Conservation (phyloP, 2,797 vertebrate species). For the Gymnocypris eckloni region DNA sequence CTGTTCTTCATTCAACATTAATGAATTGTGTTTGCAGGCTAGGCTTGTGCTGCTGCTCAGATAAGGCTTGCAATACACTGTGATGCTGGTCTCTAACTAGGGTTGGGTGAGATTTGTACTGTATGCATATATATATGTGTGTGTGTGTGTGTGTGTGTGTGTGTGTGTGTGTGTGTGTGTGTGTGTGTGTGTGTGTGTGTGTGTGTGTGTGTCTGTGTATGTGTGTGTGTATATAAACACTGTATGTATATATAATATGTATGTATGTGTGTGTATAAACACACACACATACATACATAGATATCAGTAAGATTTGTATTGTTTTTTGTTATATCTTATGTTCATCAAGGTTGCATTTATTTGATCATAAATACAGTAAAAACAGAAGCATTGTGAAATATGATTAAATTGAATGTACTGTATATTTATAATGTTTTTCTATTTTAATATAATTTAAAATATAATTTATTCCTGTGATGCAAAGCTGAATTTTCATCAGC, state of each 20-base stretch:
- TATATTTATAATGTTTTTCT: not conserved
- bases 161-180: too few relatives aligned
- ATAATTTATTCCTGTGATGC: not conserved
- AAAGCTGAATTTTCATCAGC: not conserved
- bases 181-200: too few relatives aligned
- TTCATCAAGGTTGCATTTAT: not conserved
- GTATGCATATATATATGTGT: too few relatives aligned
- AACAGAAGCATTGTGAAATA: not conserved
- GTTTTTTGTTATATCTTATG: not conserved
- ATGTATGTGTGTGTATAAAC: too few relatives aligned
- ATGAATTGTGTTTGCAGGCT: conserved; percentile 4
- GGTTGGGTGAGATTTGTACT: not conserved
- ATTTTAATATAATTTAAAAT: not conserved
- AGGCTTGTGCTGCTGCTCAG: conserved; percentile 16
- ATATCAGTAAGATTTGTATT: not conserved
- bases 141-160: accelerated
- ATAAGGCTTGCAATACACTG: not conserved
- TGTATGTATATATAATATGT: too few relatives aligned
- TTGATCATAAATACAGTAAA: not conserved
- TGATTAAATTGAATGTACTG: not conserved
- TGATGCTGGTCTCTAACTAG: not conserved
- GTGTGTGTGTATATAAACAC: too few relatives aligned
- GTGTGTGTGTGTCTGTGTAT: too few relatives aligned
- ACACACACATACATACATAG: not conserved
- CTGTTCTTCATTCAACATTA: conserved; percentile 47